Evolutionary conservation across 2,888 invertebrate genomes (phyloP).

Genomic region (Nebria brevicollis): DNA sequence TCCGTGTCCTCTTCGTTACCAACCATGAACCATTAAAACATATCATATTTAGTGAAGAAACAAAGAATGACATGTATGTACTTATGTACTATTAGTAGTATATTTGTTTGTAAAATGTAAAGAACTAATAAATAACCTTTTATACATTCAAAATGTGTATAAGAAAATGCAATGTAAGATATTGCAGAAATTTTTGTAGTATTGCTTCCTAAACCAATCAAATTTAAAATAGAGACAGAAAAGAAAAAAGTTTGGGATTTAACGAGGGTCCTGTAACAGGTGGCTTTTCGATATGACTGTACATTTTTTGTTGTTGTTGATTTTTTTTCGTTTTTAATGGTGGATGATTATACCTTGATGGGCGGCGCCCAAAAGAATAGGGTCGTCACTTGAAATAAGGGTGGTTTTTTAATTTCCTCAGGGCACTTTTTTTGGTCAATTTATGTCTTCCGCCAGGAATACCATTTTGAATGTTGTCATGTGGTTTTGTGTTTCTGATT

Average conservation of each 20-base stretch:
- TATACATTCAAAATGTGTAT: too few species aligned
- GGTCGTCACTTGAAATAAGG: constrained; percentile 53
- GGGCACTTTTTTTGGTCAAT: constrained; percentile 51
- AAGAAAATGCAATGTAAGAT: too few species aligned
- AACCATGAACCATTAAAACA: too few species aligned
- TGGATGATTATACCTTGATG: constrained; percentile 51
- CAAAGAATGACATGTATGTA: too few species aligned
- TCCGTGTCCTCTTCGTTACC: neutral
- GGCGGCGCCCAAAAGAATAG: constrained; percentile 49
- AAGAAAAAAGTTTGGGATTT: neutral
- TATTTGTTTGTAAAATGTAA: too few species aligned
- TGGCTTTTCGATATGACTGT: constrained; percentile 16
- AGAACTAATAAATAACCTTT: too few species aligned
- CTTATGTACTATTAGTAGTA: too few species aligned
- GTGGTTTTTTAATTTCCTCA: constrained; percentile 53
- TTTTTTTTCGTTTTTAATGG: constrained; percentile 46
- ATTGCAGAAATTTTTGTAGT: too few species aligned
- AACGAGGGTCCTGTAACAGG: neutral
- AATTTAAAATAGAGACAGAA: neutral
- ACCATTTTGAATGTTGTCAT: constrained; percentile 54
- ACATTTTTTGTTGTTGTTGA: constrained; percentile 30
- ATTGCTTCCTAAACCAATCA: neutral
- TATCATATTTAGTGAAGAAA: too few species aligned
- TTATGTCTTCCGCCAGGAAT: constrained; percentile 54
- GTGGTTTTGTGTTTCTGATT: constrained; percentile 14